These are phyloP conservation scores for Cheilosia vulpina DNA, from an alignment of 2,888 invertebrate genomes.

Conservation along the genomic window DNA sequence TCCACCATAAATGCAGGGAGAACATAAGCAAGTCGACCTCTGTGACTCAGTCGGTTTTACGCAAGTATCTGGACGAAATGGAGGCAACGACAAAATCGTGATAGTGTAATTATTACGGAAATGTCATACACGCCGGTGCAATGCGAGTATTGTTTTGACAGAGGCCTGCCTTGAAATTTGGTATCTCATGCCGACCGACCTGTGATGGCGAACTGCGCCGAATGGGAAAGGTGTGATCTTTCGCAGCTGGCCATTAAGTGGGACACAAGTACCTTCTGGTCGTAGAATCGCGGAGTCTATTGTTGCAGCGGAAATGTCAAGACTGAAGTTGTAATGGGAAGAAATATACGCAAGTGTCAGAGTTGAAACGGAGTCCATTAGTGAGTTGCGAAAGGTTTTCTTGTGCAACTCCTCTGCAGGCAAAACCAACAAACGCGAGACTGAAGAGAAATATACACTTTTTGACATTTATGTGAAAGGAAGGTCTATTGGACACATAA, in stretches of 20 bases:
- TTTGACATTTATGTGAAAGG: no score
- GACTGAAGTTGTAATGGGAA: conserved; percentile 2
- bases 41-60: conserved; percentile 20
- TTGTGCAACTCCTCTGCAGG: no score
- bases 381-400: no score
- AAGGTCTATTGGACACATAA: no score
- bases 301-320: conserved; percentile 21
- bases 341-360: background rate
- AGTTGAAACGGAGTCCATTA: background rate
- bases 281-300: background rate
- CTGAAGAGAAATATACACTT: no score
- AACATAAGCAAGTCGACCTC: conserved; percentile 31
- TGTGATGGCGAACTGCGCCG: background rate
- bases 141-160: conserved; percentile 1
- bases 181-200: conserved; percentile 1
- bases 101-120: conserved; percentile 65
- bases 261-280: conserved; percentile 26
- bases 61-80: conserved; percentile 30
- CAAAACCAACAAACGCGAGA: no score
- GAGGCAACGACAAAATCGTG: conserved; percentile 43
- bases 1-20: background rate
- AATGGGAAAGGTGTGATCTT: conserved; percentile 66
- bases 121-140: conserved; percentile 48
- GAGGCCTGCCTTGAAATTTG: conserved; percentile 41
- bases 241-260: conserved; percentile 46